phyloP scores from a whole-genome alignment of 2,113 vertebrate genomes.

The Myodes glareolus region DNA sequence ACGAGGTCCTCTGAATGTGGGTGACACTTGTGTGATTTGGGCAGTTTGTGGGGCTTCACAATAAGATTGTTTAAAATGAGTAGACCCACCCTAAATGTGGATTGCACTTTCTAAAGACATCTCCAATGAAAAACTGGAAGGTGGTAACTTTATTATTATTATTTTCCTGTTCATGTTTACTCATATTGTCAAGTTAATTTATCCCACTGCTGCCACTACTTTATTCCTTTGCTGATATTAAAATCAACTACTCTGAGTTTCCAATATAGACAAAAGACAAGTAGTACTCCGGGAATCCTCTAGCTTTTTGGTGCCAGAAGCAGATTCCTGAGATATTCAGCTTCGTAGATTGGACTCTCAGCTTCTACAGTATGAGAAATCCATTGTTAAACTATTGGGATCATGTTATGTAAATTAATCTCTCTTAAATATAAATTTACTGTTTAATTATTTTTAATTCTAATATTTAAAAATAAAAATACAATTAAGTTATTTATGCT shows the following conservation, averaged over 20 bases:
- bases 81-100: background rate
- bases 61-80: background rate
- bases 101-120: background rate
- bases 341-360: background rate
- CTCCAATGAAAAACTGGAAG: background rate
- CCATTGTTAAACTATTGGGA: background rate
- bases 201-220: background rate
- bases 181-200: background rate
- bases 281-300: background rate
- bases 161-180: background rate
- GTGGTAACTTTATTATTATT: background rate
- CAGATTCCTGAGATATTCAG: background rate
- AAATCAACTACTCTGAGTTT: background rate
- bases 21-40: too few relatives aligned
- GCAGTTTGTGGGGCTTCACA: background rate
- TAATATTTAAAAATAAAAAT: background rate
- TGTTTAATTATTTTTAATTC: background rate
- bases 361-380: background rate
- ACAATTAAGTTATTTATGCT: background rate
- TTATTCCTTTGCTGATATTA: background rate
- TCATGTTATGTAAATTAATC: background rate
- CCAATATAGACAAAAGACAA: background rate
- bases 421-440: background rate
- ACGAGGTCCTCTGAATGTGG: too few relatives aligned
- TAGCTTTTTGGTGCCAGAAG: background rate